Conservation (phyloP, 2,888 invertebrate species). For the Dolichopus griseipennis region DNA sequence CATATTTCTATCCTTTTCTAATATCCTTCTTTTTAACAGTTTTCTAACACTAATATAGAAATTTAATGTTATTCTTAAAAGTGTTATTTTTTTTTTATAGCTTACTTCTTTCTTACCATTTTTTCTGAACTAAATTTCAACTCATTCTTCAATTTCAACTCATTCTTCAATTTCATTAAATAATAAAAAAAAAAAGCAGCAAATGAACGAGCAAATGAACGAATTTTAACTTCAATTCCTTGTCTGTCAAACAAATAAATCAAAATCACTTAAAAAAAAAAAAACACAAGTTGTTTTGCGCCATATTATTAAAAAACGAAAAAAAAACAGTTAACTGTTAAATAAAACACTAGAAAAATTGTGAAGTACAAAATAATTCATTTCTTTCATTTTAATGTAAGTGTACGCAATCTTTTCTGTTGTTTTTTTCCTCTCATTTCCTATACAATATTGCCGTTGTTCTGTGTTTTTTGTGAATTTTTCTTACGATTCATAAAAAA, state of each 20-base stretch:
- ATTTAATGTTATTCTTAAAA: too few relatives aligned
- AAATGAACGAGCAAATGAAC: too few relatives aligned
- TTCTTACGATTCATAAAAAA: too few relatives aligned
- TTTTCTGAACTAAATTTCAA: too few relatives aligned
- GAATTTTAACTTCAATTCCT: not conserved
- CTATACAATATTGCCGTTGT: too few relatives aligned
- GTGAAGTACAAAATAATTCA: not conserved
- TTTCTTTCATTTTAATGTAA: not conserved
- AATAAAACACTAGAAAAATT: not conserved
- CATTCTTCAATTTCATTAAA: not conserved
- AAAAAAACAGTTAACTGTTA: not conserved
- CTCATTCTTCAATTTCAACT: too few relatives aligned
- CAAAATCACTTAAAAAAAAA: not conserved
- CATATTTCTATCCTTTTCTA: not conserved
- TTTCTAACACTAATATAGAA: too few relatives aligned
- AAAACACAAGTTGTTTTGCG: not conserved
- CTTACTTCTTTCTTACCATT: not conserved
- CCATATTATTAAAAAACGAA: not conserved
- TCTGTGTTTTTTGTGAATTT: too few relatives aligned
- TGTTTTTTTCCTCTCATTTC: too few relatives aligned
- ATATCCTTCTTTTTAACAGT: too few relatives aligned
- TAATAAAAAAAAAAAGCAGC: not conserved
- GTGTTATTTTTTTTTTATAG: not conserved
- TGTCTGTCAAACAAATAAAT: constrained; percentile 1
- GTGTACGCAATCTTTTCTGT: too few relatives aligned